Percentiles rank a stretch among this genome's conserved stretches.
Evolutionary conservation across 1,140 invertebrate species (phyloP).

Genomic region (Palaemon carinicauda): DNA sequence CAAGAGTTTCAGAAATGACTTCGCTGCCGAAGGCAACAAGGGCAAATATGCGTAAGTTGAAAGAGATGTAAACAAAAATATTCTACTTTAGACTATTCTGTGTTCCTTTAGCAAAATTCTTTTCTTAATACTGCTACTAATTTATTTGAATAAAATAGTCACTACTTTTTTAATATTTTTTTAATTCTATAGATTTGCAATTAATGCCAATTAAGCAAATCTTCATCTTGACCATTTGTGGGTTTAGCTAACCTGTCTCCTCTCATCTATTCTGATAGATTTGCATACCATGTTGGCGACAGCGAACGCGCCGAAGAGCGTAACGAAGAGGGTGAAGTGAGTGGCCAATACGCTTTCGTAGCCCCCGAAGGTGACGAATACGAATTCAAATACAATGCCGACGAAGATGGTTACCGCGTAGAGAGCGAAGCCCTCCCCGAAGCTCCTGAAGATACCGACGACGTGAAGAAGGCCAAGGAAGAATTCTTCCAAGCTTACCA

Average conservation of each 20-base stretch:
- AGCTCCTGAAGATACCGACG: conserved; percentile 59
- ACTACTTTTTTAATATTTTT: background rate
- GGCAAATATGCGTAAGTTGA: conserved; percentile 34
- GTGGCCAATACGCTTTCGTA: conserved; percentile 65
- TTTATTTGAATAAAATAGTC: too few species aligned
- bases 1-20: conserved; percentile 39
- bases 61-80: background rate
- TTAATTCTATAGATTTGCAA: background rate
- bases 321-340: conserved; percentile 62
- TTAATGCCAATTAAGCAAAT: background rate
- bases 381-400: conserved; percentile 64
- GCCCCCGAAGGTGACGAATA: conserved; percentile 63
- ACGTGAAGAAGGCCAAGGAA: conserved; percentile 56
- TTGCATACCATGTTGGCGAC: conserved; percentile 57
- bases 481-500: conserved; percentile 57
- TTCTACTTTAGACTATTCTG: background rate
- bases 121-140: background rate
- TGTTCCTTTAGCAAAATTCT: background rate
- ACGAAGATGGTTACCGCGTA: conserved; percentile 62
- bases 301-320: conserved; percentile 54
- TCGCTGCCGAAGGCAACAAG: background rate
- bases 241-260: background rate
- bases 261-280: conserved; percentile 9
- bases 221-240: background rate
- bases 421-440: conserved; percentile 57